Conservation (phyloP, 2,113 vertebrate species). For the Puffinus mauretanicus region DNA sequence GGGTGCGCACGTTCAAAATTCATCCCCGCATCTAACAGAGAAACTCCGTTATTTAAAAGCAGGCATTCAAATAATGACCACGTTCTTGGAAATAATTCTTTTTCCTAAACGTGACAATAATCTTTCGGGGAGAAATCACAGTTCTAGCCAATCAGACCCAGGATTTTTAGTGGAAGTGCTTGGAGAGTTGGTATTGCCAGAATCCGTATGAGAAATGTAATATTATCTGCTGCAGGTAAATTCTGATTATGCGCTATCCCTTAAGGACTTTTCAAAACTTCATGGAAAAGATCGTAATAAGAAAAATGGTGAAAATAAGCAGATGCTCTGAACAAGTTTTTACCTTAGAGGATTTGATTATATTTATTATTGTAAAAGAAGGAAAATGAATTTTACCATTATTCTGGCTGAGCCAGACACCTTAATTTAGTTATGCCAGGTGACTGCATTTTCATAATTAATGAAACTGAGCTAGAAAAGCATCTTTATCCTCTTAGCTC, state of each 20-base stretch:
- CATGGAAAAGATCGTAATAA: background rate
- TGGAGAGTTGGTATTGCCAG: background rate
- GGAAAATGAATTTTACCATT: background rate
- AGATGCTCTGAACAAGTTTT: background rate
- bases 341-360: background rate
- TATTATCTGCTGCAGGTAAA: background rate
- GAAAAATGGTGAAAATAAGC: background rate
- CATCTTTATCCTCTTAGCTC: background rate
- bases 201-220: background rate
- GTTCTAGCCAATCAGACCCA: background rate
- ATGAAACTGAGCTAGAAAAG: background rate
- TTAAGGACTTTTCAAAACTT: background rate
- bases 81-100: background rate
- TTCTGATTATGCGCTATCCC: background rate
- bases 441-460: conserved; percentile 14
- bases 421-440: background rate
- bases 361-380: background rate
- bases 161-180: background rate
- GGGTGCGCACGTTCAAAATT: background rate
- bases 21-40: background rate
- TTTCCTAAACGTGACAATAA: background rate
- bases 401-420: background rate
- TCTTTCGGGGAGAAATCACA: background rate
- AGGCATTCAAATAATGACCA: background rate
- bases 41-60: background rate